A percentile compares a stretch with the other conserved stretches of the same genome.
Conservation (phyloP, 2,888 invertebrate species). For the Synanthedon vespiformis region DNA sequence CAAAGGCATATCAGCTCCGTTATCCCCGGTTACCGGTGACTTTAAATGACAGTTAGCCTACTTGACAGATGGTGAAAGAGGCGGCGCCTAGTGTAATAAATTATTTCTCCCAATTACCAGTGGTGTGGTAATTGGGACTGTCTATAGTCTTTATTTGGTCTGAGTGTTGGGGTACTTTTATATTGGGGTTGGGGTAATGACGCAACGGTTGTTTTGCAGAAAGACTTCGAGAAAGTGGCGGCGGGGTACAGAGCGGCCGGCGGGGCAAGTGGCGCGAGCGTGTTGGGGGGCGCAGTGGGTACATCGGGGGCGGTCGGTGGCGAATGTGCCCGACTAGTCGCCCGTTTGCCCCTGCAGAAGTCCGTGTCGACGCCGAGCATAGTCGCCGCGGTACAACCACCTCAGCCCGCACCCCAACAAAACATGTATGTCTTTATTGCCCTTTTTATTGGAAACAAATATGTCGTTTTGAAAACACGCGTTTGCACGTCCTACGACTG, state of each 20-base stretch:
- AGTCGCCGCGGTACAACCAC: slow-evolving; percentile 71
- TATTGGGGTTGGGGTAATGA: too few relatives aligned
- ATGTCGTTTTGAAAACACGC: too few relatives aligned
- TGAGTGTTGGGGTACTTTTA: too few relatives aligned
- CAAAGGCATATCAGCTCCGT: too few relatives aligned
- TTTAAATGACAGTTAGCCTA: too few relatives aligned
- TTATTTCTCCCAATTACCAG: too few relatives aligned
- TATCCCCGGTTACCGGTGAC: too few relatives aligned
- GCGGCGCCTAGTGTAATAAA: too few relatives aligned
- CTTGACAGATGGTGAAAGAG: too few relatives aligned
- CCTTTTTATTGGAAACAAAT: not conserved
- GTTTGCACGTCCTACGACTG: too few relatives aligned
- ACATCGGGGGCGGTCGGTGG: not conserved
- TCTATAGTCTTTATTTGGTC: too few relatives aligned
- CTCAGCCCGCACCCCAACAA: slow-evolving; percentile 35
- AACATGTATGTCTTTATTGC: slow-evolving; percentile 33
- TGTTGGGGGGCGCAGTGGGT: slow-evolving; percentile 61
- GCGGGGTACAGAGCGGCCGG: slow-evolving; percentile 19
- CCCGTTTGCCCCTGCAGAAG: slow-evolving; percentile 85
- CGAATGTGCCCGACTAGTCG: slow-evolving; percentile 23
- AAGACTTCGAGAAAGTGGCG: slow-evolving; percentile 78
- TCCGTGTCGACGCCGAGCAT: slow-evolving; percentile 92
- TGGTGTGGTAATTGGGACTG: too few relatives aligned
- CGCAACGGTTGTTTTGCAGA: slow-evolving; percentile 42
- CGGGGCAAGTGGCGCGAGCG: slow-evolving; percentile 32